These are phyloP conservation scores for Pelecanoides urinatrix DNA, from an alignment of 2,113 vertebrate species.

Conservation along the genomic window DNA sequence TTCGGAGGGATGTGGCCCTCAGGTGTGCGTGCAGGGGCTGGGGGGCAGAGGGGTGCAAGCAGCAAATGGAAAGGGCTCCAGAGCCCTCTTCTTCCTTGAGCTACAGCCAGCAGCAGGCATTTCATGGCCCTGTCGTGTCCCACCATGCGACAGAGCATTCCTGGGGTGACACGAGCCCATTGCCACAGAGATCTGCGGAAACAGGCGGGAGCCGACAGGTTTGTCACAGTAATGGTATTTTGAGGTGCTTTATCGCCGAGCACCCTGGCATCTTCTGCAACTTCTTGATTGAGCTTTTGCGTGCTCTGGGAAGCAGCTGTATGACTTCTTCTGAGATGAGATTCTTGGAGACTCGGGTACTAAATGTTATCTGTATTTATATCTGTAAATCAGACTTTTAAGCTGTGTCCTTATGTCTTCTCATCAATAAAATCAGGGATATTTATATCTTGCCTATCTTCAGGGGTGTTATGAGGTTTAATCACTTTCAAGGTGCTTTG, in stretches of 20 bases:
- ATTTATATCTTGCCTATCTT: not conserved
- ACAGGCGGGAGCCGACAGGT: accelerated
- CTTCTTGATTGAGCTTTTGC: not conserved
- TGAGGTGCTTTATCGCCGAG: accelerated
- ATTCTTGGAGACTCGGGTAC: not conserved
- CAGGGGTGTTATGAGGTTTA: not conserved
- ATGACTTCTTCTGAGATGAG: not conserved
- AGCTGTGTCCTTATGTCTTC: not conserved
- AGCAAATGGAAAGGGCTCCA: not conserved
- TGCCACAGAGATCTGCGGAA: not conserved
- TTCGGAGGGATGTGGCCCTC: not conserved
- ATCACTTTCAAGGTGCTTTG: not conserved
- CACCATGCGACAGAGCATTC: accelerated
- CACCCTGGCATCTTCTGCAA: not conserved
- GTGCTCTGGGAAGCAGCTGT: not conserved
- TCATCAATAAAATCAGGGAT: not conserved
- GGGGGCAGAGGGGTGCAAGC: not conserved
- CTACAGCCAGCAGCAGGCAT: not conserved
- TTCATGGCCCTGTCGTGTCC: not conserved
- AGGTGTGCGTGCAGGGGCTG: not conserved
- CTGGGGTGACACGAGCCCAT: accelerated
- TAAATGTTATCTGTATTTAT: not conserved
- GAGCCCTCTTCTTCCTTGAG: not conserved
- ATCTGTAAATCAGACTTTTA: not conserved
- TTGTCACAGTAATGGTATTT: not conserved